Evolutionary conservation across 2,888 invertebrate species (phyloP), one percentile per base, ranked within the genome.

Genomic region (Athripsodes cinereus): DNA sequence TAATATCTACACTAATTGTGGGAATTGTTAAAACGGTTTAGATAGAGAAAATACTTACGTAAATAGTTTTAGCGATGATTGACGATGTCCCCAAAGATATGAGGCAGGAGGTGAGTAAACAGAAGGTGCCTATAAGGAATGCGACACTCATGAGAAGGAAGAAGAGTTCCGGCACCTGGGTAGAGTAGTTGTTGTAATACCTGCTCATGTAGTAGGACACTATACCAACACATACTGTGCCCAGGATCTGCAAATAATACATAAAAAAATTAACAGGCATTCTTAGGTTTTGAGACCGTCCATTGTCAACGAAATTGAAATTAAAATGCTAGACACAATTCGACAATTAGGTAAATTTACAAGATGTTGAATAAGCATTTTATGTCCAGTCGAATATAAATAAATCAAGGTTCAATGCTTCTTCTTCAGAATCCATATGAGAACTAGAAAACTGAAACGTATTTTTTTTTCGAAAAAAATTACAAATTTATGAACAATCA

Each of bases 21-120:
- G n/a, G 18, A 44, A 2, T 13, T 44, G n/a, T 5, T 13, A 44
- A 16, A 44, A 5, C 13, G 3, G 5, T 5, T 5, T 8, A 44
- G 5, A 44, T 26, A 26, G 5, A 6, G 26, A 26, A 26, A 26
- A 22, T 69, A 86, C 88, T 87, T 73, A 88, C 89, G 67, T 84
- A 87, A 64, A 87, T 79, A 1, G 89, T 92, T 76, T 92, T 92
- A 1, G 90, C 82, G 67, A 93, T 84, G 65, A 92, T 86, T 31
- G 89, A 85, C n/a, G 90, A 87, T 0, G 92, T 89, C 16, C 90
- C 84, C 52, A 91, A 76, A 1, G 92, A 92, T 26, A 86, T 75
- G n/a, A 92, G 66, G 66, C 88, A 91, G 0, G 92, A 82, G 2
- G 86, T 68, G 44, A 92, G 72, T 46, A 92, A 70, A 63, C 90